Conservation (phyloP, 1,140 invertebrate genomes). For the Spodoptera litura region DNA sequence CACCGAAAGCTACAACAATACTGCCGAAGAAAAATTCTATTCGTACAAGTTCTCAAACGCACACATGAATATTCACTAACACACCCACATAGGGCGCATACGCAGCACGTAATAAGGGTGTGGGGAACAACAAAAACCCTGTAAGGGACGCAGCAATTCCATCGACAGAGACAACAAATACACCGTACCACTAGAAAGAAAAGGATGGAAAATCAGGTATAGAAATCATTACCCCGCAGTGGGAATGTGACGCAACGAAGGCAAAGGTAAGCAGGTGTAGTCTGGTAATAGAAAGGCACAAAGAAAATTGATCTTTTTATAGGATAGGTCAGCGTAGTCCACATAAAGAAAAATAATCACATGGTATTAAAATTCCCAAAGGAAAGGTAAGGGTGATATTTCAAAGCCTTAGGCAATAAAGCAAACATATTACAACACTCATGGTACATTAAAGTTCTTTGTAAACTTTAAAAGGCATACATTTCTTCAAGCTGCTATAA, state of each 20-base stretch:
- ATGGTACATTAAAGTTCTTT: constrained; percentile 10
- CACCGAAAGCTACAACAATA: constrained; percentile 64
- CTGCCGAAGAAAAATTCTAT: constrained; percentile 61
- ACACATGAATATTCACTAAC: constrained; percentile 62
- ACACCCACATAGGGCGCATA: constrained; percentile 69
- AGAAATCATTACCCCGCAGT: constrained; percentile 71
- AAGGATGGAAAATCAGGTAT: constrained; percentile 64
- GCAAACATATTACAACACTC: constrained; percentile 24
- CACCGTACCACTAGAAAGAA: constrained; percentile 50
- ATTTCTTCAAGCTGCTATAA: constrained; percentile 1
- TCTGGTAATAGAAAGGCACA: constrained; percentile 69
- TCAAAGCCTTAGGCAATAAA: constrained; percentile 31
- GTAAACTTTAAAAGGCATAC: neutral
- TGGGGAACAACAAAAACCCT: constrained; percentile 78
- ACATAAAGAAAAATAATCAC: constrained; percentile 30
- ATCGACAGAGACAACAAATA: constrained; percentile 61
- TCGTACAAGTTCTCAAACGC: constrained; percentile 60
- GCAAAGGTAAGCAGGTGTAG: constrained; percentile 79
- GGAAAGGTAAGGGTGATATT: constrained; percentile 33
- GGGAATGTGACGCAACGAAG: constrained; percentile 76
- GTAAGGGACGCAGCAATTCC: constrained; percentile 59
- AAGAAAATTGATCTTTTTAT: constrained; percentile 73
- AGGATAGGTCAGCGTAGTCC: constrained; percentile 72
- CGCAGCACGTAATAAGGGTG: constrained; percentile 78
- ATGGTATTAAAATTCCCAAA: constrained; percentile 38